Evolutionary conservation across 2,888 invertebrate genomes (phyloP).

Genomic region (Lottia gigantea): DNA sequence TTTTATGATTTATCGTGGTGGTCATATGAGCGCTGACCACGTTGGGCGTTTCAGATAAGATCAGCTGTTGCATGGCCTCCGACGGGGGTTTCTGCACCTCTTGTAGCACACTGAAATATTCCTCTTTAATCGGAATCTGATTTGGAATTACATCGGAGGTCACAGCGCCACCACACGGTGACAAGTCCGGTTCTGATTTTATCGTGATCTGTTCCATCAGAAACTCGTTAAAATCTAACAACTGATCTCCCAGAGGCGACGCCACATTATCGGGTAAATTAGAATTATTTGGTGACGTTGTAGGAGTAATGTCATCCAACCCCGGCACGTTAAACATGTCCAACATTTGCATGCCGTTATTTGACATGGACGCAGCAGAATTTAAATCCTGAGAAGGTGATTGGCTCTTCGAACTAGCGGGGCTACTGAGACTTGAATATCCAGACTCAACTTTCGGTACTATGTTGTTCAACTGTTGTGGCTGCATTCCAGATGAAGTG

Average conservation of each 20-base stretch:
- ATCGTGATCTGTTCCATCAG: background rate
- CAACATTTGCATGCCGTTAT: conserved; percentile 22
- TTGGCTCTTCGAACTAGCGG: conserved; percentile 46
- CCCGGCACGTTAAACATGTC: background rate
- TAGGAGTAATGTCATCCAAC: background rate
- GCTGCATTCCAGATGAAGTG: background rate
- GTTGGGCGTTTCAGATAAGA: conserved; percentile 76
- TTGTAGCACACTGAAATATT: conserved; percentile 37
- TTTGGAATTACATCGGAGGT: no score
- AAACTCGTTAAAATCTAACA: background rate
- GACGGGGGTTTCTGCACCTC: conserved; percentile 49
- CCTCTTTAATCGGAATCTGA: conserved; percentile 11
- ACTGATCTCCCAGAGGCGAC: background rate
- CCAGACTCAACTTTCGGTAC: conserved; percentile 40
- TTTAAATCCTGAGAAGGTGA: conserved; percentile 39
- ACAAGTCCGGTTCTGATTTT: background rate
- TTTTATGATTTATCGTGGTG: conserved; percentile 95
- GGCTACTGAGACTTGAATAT: conserved; percentile 49
- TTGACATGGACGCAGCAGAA: conserved; percentile 38
- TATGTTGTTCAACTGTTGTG: background rate
- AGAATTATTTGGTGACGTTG: background rate
- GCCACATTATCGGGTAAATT: background rate
- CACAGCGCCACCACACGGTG: background rate
- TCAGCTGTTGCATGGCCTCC: conserved; percentile 43
- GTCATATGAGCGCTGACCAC: conserved; percentile 94